Base-by-base conservation (phyloP, 2,888 invertebrate genomes). In the Tipula confusa region DNA sequence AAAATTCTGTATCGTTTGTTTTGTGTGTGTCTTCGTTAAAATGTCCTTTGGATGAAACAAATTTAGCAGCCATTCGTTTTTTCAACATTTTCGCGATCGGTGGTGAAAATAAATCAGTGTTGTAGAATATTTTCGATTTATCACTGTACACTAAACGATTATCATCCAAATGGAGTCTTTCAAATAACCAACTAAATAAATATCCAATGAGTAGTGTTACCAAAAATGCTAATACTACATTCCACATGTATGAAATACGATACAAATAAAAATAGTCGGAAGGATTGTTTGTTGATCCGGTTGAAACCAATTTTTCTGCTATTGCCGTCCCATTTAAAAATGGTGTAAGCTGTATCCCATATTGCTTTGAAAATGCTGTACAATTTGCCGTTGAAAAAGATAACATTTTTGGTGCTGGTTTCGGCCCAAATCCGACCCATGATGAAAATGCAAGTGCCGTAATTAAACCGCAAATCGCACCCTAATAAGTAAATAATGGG, bases 361-460 rank as follows among this genome's bases (percentile, higher is more conserved):
- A 81, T 83, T 86, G 84, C 85, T 79, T 38, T 18, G 80, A 83
- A 64, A 64, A 64, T 24, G 18, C 64, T 0, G 86, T 86, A 84
- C 95, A 95, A 38, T 93, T 93, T 3, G 91, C 92, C 0, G 90
- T 91, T 13, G 91, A 91, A 79, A 93, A 90, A 0, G 93, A 92
- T 79, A 95, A 87, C 82, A 89, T 90, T 5, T 89, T 88, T 0
- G 92, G 87, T 0, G 91, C 88, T 0, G 95, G 95, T 86, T 94
- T 94, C 0, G 96, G 94, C 3, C 93, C 96, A 88, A 97, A 95
- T 83, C 95, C 96, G 85, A 97, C 93, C 95, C 96, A 96, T 80
- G 97, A 90, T 0, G 94, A 93, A 83, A 95, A 87, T 0, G 91
- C 89, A 84, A 97, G 90, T 0, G 95, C 94, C 4, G 90, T 86